Conservation (phyloP, 2,797 vertebrate genomes). For the Rhabdomys pumilio region DNA sequence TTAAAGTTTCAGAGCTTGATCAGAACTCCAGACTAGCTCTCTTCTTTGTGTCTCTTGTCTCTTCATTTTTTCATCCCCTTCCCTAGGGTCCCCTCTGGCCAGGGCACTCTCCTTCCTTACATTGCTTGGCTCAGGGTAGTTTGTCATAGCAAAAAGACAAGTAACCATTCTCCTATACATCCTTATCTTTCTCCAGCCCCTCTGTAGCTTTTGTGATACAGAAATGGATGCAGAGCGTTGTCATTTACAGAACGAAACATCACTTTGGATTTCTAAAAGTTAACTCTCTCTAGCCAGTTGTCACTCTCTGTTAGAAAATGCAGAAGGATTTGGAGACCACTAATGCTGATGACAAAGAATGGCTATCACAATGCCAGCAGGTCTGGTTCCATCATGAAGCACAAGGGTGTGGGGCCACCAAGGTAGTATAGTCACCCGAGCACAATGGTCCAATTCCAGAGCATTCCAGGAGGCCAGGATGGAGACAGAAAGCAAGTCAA, state of each 20-base stretch:
- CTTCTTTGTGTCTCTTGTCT: too few relatives aligned
- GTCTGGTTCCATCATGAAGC: too few relatives aligned
- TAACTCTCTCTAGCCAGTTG: neutral
- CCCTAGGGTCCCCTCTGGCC: too few relatives aligned
- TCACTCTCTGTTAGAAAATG: conserved; percentile 1
- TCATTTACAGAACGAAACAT: neutral
- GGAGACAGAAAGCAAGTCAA: neutral
- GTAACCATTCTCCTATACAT: neutral
- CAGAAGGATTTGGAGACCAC: neutral
- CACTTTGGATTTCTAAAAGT: neutral
- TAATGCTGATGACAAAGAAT: neutral
- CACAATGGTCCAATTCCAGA: neutral
- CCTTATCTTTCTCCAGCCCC: neutral
- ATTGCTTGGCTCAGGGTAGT: neutral
- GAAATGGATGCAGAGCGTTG: neutral
- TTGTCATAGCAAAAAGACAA: neutral
- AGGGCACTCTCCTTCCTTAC: neutral
- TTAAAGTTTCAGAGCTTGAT: too few relatives aligned
- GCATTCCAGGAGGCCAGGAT: neutral
- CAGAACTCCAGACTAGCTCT: too few relatives aligned
- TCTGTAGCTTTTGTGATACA: neutral
- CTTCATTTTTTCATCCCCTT: too few relatives aligned
- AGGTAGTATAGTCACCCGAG: neutral
- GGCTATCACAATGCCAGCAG: neutral
- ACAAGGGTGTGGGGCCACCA: too few relatives aligned